Evolutionary conservation across 2,888 invertebrate species (phyloP).

Genomic region (Perithous albicinctus): DNA sequence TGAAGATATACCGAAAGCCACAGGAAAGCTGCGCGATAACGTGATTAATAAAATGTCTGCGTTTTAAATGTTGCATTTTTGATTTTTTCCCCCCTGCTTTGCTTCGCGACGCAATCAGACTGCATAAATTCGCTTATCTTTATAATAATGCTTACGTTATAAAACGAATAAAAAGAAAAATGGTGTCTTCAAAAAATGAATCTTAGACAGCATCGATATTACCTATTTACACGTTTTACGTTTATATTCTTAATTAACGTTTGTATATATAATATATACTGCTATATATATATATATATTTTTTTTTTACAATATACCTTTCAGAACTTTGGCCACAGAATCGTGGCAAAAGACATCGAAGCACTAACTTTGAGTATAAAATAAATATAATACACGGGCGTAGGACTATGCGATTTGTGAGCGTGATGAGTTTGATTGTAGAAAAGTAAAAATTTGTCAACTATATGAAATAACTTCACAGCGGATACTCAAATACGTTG

Average conservation of each 20-base stretch:
- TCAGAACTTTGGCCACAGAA: constrained; percentile 26
- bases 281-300: constrained; percentile 25
- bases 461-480: constrained; percentile 43
- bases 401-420: background rate
- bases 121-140: constrained; percentile 25
- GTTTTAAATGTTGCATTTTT: background rate
- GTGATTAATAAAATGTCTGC: constrained; percentile 62
- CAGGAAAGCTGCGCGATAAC: constrained; percentile 76
- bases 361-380: constrained; percentile 50
- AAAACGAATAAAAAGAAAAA: constrained; percentile 15
- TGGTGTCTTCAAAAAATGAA: constrained; percentile 35
- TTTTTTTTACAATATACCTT: constrained; percentile 54
- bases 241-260: constrained; percentile 37
- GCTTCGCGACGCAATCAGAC: background rate
- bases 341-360: constrained; percentile 36
- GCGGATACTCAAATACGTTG: constrained; percentile 9
- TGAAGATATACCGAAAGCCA: constrained; percentile 76
- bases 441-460: constrained; percentile 72
- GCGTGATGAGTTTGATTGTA: constrained; percentile 56
- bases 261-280: constrained; percentile 40
- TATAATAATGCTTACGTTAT: no score
- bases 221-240: constrained; percentile 53
- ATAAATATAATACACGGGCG: constrained; percentile 61
- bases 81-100: background rate
- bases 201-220: constrained; percentile 37